Percentiles rank a stretch among this genome's conserved stretches.
phyloP scores from a whole-genome alignment of 2,888 invertebrate species.

The Amiota minor region DNA sequence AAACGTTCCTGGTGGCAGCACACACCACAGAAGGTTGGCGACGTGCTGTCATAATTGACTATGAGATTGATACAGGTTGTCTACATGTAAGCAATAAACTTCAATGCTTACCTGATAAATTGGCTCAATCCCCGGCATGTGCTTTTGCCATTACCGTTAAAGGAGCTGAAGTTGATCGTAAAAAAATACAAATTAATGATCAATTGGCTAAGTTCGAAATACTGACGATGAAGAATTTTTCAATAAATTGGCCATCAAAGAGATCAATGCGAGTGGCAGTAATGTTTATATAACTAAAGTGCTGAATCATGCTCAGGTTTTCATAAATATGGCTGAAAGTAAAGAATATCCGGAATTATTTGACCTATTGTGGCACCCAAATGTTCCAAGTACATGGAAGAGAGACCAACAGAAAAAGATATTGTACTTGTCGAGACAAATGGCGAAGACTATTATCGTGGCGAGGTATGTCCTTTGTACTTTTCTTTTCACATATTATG shows the following conservation, averaged over 20 bases:
- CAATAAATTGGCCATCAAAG: slow-evolving; percentile 33
- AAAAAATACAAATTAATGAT: too few relatives aligned
- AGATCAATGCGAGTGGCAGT: slow-evolving; percentile 30
- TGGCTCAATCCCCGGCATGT: slow-evolving; percentile 29
- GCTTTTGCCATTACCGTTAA: slow-evolving; percentile 40
- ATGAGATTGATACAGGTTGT: slow-evolving; percentile 53
- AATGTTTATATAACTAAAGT: slow-evolving; percentile 49
- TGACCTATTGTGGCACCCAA: slow-evolving; percentile 33
- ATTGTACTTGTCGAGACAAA: slow-evolving; percentile 45
- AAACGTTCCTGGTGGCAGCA: slow-evolving; percentile 40
- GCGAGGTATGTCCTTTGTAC: slow-evolving; percentile 33
- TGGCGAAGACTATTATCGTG: slow-evolving; percentile 43
- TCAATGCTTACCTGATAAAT: slow-evolving; percentile 41
- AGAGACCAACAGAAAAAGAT: slow-evolving; percentile 34
- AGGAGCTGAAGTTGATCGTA: too few relatives aligned
- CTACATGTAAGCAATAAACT: slow-evolving; percentile 16
- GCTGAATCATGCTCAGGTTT: slow-evolving; percentile 36
- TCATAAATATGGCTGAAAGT: slow-evolving; percentile 41
- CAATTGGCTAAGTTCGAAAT: too few relatives aligned
- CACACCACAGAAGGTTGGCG: slow-evolving; percentile 43
- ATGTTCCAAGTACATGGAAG: slow-evolving; percentile 37
- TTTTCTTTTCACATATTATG: neutral
- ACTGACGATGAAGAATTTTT: too few relatives aligned
- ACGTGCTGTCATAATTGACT: slow-evolving; percentile 50
- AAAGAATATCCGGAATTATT: slow-evolving; percentile 45